A percentile compares a stretch with the other conserved stretches of the same genome.
These are phyloP conservation scores for Varroa destructor DNA, from an alignment of 1,140 invertebrate species.

Conservation along the genomic window DNA sequence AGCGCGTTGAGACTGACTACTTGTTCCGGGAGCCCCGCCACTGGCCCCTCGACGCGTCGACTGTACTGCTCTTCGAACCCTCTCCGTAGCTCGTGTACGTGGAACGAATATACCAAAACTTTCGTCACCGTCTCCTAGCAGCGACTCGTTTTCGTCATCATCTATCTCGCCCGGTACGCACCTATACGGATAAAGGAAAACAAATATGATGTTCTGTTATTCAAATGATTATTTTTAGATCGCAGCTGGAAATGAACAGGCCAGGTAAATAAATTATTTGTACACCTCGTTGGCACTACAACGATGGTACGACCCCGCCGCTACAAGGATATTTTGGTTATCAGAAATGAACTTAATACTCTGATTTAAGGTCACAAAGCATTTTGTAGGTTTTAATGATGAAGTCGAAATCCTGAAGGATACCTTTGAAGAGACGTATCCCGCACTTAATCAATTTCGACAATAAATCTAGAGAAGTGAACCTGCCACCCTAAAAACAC, in stretches of 20 bases:
- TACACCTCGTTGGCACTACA: neutral
- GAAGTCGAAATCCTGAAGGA: too few relatives aligned
- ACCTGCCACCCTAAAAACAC: too few relatives aligned
- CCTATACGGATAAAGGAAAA: neutral
- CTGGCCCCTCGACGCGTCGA: constrained; percentile 1
- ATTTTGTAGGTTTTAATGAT: too few relatives aligned
- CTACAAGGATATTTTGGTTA: neutral
- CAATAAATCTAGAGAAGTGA: too few relatives aligned
- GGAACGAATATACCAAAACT: neutral
- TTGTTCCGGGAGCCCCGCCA: neutral
- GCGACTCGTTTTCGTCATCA: neutral
- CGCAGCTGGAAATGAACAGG: neutral
- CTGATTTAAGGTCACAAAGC: neutral
- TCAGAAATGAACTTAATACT: neutral
- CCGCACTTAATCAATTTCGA: too few relatives aligned
- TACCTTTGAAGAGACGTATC: too few relatives aligned
- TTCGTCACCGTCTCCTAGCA: neutral
- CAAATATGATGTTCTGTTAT: neutral
- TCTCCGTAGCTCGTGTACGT: constrained; percentile 7
- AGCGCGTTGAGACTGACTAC: neutral
- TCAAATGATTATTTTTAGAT: neutral
- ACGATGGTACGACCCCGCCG: neutral
- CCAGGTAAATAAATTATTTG: neutral
- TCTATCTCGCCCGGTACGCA: neutral
- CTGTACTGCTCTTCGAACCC: constrained; percentile 8